Conservation (phyloP, 1,140 invertebrate species). For the Drosophila murphyi region DNA sequence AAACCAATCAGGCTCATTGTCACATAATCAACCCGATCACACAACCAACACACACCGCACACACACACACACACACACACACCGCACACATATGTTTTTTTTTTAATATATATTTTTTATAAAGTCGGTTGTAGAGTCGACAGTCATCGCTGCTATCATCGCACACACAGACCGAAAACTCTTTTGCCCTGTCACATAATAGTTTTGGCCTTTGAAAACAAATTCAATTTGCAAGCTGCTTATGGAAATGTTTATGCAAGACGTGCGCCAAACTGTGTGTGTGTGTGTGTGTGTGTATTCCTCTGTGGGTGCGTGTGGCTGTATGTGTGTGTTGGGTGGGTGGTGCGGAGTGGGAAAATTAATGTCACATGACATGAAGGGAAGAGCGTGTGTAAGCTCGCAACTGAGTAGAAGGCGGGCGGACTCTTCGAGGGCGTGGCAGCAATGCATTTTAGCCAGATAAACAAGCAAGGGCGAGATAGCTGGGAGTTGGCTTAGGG, state of each 20-base stretch:
- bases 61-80: slow-evolving; percentile 24
- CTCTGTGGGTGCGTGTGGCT: slow-evolving; percentile 13
- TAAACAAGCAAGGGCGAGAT: slow-evolving; percentile 31
- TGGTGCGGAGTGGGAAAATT: slow-evolving; percentile 42
- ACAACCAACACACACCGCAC: slow-evolving; percentile 24
- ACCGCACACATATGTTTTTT: slow-evolving; percentile 16
- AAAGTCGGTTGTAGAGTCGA: slow-evolving; percentile 30
- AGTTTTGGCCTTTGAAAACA: slow-evolving; percentile 83
- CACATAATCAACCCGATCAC: slow-evolving; percentile 64
- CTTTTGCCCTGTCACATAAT: slow-evolving; percentile 69
- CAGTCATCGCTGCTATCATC: slow-evolving; percentile 8
- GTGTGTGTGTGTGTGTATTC: too few species aligned
- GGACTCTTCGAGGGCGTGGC: slow-evolving; percentile 4
- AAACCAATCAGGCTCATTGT: slow-evolving; percentile 79
- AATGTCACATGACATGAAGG: slow-evolving; percentile 68
- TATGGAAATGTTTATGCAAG: slow-evolving; percentile 83
- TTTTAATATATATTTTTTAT: slow-evolving; percentile 58
- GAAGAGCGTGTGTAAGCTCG: background rate
- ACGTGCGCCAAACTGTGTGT: slow-evolving; percentile 56
- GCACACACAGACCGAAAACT: slow-evolving; percentile 47
- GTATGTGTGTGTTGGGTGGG: background rate
- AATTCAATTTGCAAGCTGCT: slow-evolving; percentile 81
- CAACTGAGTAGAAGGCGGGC: slow-evolving; percentile 1
- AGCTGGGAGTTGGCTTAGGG: background rate
- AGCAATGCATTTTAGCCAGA: slow-evolving; percentile 53